Evolutionary conservation across 2,113 vertebrate genomes (phyloP).

Genomic region (Pseudolaguvia tuberculata): DNA sequence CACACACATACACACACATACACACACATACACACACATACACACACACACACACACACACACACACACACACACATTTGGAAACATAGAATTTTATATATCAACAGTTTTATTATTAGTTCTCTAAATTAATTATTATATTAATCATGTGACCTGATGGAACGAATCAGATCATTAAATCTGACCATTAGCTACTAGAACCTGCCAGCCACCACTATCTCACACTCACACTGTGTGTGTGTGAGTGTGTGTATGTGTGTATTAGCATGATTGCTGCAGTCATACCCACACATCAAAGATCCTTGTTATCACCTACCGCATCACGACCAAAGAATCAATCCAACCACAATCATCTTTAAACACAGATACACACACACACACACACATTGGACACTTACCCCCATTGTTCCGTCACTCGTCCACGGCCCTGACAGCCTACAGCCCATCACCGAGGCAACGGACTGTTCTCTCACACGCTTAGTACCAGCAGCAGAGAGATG

Average conservation of each 20-base stretch:
- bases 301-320: neutral
- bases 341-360: conserved; percentile 15
- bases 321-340: conserved; percentile 9
- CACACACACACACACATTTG: no score
- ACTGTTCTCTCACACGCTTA: neutral
- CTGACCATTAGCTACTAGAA: neutral
- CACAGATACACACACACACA: neutral
- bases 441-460: conserved; percentile 24
- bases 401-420: conserved; percentile 13
- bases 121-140: no score
- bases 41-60: no score
- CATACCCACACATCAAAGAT: neutral
- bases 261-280: neutral
- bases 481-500: conserved; percentile 5
- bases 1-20: neutral
- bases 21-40: no score
- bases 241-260: conserved; percentile 12
- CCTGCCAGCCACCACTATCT: neutral
- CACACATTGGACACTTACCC: conserved; percentile 1
- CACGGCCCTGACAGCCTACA: conserved; percentile 29
- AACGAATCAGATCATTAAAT: neutral
- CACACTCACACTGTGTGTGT: neutral
- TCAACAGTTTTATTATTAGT: neutral
- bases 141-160: neutral
- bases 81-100: neutral